phyloP scores from a whole-genome alignment of 2,113 vertebrate species.

The Tympanuchus pallidicinctus region DNA sequence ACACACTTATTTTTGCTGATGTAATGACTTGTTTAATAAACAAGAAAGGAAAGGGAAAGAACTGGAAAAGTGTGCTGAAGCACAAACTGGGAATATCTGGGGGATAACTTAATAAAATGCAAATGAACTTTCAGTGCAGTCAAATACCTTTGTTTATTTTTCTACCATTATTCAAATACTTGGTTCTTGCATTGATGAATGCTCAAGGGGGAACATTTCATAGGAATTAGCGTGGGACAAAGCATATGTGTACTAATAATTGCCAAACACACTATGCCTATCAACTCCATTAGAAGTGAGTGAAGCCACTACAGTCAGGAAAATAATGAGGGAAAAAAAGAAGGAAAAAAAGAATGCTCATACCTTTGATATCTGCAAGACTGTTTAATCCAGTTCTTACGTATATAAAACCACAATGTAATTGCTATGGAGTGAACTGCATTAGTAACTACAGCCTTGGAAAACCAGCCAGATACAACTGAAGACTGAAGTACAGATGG shows the following conservation, averaged over 20 bases:
- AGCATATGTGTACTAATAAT: neutral
- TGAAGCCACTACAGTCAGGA: slow-evolving; percentile 4
- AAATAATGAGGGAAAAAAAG: neutral
- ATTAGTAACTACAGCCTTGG: slow-evolving; percentile 41
- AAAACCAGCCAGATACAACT: slow-evolving; percentile 41
- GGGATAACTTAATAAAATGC: neutral
- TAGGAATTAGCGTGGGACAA: neutral
- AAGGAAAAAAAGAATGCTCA: neutral
- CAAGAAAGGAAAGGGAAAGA: slow-evolving; percentile 30
- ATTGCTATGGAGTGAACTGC: slow-evolving; percentile 41
- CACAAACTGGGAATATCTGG: neutral
- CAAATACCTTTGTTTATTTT: slow-evolving; percentile 17
- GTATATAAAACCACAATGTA: slow-evolving; percentile 47
- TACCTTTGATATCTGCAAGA: slow-evolving; percentile 42
- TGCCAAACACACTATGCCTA: slow-evolving; percentile 17
- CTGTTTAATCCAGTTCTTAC: slow-evolving; percentile 51
- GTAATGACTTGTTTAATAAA: slow-evolving; percentile 45
- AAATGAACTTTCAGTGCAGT: neutral
- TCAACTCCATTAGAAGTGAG: neutral
- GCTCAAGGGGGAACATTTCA: neutral
- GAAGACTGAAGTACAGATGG: slow-evolving; percentile 40
- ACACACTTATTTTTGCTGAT: neutral
- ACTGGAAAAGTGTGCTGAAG: neutral
- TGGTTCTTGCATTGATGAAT: neutral
- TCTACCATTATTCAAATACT: neutral